Conservation (phyloP, 2,797 vertebrate genomes). For the Micrastur ruficollis region DNA sequence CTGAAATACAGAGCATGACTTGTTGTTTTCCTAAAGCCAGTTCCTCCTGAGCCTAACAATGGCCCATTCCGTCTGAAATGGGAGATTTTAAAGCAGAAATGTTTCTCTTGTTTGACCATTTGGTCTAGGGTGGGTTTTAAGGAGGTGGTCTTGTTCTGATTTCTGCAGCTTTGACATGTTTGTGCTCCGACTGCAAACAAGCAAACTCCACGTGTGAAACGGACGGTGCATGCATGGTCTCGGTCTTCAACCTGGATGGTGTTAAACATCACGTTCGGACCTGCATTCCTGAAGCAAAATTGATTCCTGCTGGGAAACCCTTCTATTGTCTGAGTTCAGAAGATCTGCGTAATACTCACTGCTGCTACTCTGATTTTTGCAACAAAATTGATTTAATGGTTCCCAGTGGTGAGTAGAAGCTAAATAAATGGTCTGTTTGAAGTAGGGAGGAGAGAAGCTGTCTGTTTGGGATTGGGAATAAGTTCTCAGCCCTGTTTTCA, state of each 20-base stretch:
- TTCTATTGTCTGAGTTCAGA: slow-evolving; percentile 94
- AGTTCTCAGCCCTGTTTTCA: neutral
- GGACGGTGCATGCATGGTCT: slow-evolving; percentile 96
- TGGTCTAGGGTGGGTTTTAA: neutral
- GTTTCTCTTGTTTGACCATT: neutral
- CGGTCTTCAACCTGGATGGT: slow-evolving; percentile 86
- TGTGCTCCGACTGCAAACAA: slow-evolving; percentile 92
- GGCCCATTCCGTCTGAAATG: neutral
- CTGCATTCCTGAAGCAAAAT: slow-evolving; percentile 84
- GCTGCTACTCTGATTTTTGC: slow-evolving; percentile 96
- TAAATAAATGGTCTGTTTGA: neutral
- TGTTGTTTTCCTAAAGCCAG: neutral
- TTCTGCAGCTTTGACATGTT: slow-evolving; percentile 85
- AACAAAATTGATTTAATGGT: slow-evolving; percentile 91
- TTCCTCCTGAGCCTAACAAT: neutral
- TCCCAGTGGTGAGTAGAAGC: slow-evolving; percentile 84
- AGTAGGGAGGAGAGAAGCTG: neutral
- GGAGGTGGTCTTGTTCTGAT: neutral
- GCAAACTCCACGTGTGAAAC: slow-evolving; percentile 91
- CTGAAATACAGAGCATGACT: neutral
- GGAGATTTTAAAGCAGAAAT: neutral
- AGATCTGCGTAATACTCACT: slow-evolving; percentile 91
- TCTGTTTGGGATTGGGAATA: neutral
- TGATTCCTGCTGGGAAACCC: slow-evolving; percentile 91
- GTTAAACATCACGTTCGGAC: slow-evolving; percentile 87